A percentile compares a stretch with the other conserved stretches of the same genome.
Evolutionary conservation across 2,888 invertebrate genomes (phyloP).

Genomic region (Pantelozetes paolii): DNA sequence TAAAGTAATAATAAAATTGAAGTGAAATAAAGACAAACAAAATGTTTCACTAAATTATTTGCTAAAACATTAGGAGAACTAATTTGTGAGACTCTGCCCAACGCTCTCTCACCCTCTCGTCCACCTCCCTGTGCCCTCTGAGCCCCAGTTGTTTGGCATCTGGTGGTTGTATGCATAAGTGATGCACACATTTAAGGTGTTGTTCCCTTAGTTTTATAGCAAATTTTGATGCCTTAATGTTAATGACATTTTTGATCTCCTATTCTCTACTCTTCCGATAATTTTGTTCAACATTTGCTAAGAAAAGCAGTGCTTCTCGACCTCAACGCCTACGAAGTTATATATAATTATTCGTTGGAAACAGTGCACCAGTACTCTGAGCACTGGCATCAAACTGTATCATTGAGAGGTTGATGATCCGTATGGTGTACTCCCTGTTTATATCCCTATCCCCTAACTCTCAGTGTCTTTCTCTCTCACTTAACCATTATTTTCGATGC

Average conservation of each 20-base stretch:
- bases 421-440: constrained; percentile 1
- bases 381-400: constrained; percentile 32
- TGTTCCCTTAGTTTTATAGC: constrained; percentile 22
- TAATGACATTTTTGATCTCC: constrained; percentile 27
- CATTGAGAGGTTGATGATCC: constrained; percentile 36
- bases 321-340: constrained; percentile 31
- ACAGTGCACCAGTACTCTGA: neutral
- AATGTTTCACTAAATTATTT: neutral
- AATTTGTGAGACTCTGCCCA: neutral
- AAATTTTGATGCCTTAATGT: constrained; percentile 14
- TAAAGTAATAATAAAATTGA: neutral
- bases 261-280: neutral
- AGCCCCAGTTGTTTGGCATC: neutral
- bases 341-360: constrained; percentile 9
- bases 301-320: constrained; percentile 10
- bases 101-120: too few relatives aligned
- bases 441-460: neutral
- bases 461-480: neutral
- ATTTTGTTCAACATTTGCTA: neutral
- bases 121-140: neutral
- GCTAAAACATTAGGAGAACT: neutral
- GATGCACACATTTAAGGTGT: constrained; percentile 32
- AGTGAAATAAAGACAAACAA: neutral
- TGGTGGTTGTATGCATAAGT: neutral
- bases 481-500: constrained; percentile 1